Conservation (phyloP, 2,113 vertebrate species). For the Rhegmatorhina hoffmannsi region DNA sequence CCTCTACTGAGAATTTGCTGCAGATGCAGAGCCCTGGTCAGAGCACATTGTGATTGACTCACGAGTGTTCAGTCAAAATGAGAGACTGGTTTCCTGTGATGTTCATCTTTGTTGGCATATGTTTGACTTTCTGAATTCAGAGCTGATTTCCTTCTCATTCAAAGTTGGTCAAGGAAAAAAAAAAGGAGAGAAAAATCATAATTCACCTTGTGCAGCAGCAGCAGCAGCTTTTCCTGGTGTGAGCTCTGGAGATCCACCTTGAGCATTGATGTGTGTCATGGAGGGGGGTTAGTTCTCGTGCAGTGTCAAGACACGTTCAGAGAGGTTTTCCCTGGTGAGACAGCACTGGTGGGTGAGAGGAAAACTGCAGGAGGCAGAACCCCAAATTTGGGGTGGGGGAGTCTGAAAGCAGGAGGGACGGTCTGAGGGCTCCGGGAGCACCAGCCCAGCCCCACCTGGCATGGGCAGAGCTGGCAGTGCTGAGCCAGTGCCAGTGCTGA, state of each 20-base stretch:
- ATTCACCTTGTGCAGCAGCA: background rate
- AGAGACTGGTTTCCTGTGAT: constrained; percentile 50
- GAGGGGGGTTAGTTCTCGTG: background rate
- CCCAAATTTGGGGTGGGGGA: rapidly evolving
- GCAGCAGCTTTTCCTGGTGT: constrained; percentile 24
- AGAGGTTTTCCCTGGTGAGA: background rate
- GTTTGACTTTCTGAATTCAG: constrained; percentile 33
- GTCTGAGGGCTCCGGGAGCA: background rate
- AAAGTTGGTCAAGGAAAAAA: constrained; percentile 14
- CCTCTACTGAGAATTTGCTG: constrained; percentile 76
- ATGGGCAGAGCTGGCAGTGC: background rate
- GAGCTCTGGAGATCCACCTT: background rate
- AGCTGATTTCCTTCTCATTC: constrained; percentile 37
- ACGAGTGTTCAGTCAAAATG: background rate
- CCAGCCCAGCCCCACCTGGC: background rate
- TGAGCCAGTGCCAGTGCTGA: background rate
- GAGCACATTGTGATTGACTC: background rate
- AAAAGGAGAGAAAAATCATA: background rate
- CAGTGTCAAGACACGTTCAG: background rate
- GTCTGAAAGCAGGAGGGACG: background rate
- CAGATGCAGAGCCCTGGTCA: constrained; percentile 42
- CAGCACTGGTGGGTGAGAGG: background rate
- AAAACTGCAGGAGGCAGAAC: background rate
- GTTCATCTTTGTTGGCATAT: constrained; percentile 38
- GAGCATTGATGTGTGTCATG: background rate